A percentile compares a stretch with the other conserved stretches of the same genome.
phyloP scores from a whole-genome alignment of 2,113 vertebrate species.

The Sceloporus tristichus region DNA sequence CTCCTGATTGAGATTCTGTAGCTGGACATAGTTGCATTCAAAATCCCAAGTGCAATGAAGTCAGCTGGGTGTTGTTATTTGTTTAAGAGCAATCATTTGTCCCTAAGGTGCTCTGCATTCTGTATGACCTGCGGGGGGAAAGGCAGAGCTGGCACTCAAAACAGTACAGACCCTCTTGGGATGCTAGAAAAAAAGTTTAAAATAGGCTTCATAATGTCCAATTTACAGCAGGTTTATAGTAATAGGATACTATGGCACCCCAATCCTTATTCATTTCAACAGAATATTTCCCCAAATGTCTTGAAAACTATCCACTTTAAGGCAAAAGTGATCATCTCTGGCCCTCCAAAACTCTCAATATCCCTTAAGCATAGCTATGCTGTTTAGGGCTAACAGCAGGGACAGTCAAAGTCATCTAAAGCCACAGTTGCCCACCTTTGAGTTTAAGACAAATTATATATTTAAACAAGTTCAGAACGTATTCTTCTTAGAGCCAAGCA shows the following conservation, averaged over 20 bases:
- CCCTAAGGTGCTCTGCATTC: constrained; percentile 27
- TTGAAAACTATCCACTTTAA: neutral
- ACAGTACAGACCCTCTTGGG: constrained; percentile 27
- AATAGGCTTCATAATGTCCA: neutral
- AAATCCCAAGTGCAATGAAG: constrained; percentile 41
- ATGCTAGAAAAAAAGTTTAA: neutral
- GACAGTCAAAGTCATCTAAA: too few relatives aligned
- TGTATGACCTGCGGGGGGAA: neutral
- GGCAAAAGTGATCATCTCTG: too few relatives aligned
- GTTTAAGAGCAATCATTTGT: constrained; percentile 45
- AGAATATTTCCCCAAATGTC: neutral
- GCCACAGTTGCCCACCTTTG: too few relatives aligned
- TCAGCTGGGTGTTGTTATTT: constrained; percentile 14
- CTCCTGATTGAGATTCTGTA: constrained; percentile 47
- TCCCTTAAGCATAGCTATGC: too few relatives aligned
- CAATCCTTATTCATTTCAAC: neutral
- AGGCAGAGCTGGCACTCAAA: neutral
- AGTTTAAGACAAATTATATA: too few relatives aligned
- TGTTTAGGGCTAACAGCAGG: too few relatives aligned
- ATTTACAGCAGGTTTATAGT: neutral
- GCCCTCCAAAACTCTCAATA: too few relatives aligned
- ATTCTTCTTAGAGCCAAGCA: too few relatives aligned
- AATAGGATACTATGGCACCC: neutral
- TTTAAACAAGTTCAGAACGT: too few relatives aligned
- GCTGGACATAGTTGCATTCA: constrained; percentile 33